Percentiles rank a stretch among this genome's conserved stretches.
These are phyloP conservation scores for Pardosa pseudoannulata DNA, from an alignment of 2,888 invertebrate genomes.

Conservation along the genomic window DNA sequence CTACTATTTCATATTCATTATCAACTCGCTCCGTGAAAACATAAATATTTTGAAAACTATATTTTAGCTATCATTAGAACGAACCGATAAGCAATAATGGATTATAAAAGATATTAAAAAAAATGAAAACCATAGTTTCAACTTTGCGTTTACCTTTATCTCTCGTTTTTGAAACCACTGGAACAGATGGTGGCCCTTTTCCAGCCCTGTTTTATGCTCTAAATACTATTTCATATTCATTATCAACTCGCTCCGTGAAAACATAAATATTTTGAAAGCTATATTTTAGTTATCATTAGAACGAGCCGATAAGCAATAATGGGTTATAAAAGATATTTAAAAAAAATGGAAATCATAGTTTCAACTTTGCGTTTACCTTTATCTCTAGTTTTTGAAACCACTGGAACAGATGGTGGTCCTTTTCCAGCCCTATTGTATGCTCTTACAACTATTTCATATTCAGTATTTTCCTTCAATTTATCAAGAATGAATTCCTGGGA, in stretches of 20 bases:
- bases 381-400: conserved; percentile 53
- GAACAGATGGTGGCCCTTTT: conserved; percentile 71
- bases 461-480: conserved; percentile 46
- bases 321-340: too few species aligned
- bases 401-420: conserved; percentile 71
- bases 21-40: too few species aligned
- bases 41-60: too few species aligned
- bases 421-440: conserved; percentile 72
- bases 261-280: too few species aligned
- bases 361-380: conserved; percentile 37
- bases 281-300: too few species aligned
- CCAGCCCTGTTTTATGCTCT: conserved; percentile 73
- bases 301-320: too few species aligned
- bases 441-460: conserved; percentile 70
- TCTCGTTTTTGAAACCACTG: conserved; percentile 57
- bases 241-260: too few species aligned
- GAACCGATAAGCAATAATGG: too few species aligned
- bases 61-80: too few species aligned
- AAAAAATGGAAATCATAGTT: too few species aligned
- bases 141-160: conserved; percentile 38
- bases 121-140: too few species aligned
- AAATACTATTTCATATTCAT: conserved; percentile 69
- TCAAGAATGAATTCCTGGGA: conserved; percentile 43
- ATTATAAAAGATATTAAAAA: too few species aligned
- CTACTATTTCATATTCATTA: conserved; percentile 67